These are phyloP conservation scores for Chymomyza fuscimana DNA, from an alignment of 2,888 invertebrate genomes.

Conservation along the genomic window DNA sequence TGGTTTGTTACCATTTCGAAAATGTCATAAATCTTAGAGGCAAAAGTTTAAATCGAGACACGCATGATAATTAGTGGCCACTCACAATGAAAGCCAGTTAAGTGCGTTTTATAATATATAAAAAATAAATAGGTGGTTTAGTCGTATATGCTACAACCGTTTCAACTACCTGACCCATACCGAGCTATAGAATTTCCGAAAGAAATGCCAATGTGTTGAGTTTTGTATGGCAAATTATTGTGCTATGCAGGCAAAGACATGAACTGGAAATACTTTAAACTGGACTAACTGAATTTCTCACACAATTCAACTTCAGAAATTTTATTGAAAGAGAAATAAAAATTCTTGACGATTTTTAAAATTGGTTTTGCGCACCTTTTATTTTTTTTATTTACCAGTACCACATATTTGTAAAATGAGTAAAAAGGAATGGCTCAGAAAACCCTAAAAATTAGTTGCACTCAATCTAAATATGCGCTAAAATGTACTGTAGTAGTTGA, in stretches of 20 bases:
- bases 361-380: not conserved
- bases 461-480: too few relatives aligned
- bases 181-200: not conserved
- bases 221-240: conserved; percentile 38
- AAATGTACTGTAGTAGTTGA: too few relatives aligned
- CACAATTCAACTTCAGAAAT: conserved; percentile 15
- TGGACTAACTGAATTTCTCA: conserved; percentile 12
- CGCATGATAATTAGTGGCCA: conserved; percentile 55
- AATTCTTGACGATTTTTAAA: conserved; percentile 29
- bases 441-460: too few relatives aligned
- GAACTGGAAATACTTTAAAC: conserved; percentile 38
- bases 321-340: conserved; percentile 42
- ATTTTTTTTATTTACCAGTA: not conserved
- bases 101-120: too few relatives aligned
- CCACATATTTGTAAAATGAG: not conserved
- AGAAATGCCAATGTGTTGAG: conserved; percentile 52
- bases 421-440: too few relatives aligned
- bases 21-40: conserved; percentile 58
- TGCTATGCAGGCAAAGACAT: conserved; percentile 46
- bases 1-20: conserved; percentile 42
- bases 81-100: not conserved
- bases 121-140: conserved; percentile 2
- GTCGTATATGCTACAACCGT: too few relatives aligned
- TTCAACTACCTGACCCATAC: conserved; percentile 15
- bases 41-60: conserved; percentile 34